These are phyloP conservation scores for Allolobophora icterica DNA, from an alignment of 2,888 invertebrate species.

Conservation along the genomic window DNA sequence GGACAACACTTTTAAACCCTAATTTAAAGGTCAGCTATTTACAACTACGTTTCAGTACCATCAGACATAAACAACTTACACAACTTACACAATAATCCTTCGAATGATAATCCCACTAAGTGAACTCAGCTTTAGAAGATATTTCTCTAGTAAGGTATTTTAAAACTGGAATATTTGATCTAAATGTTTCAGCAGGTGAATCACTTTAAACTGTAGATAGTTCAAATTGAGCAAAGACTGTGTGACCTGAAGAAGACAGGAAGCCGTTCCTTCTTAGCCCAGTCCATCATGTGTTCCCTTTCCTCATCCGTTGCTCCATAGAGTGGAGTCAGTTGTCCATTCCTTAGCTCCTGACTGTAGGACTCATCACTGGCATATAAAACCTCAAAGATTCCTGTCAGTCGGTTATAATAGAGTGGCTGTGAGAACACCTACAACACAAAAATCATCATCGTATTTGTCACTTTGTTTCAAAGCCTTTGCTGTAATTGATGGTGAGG, in stretches of 20 bases:
- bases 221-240: neutral
- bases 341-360: conserved; percentile 46
- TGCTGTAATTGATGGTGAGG: too few relatives aligned
- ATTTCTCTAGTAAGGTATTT: too few relatives aligned
- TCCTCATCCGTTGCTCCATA: conserved; percentile 64
- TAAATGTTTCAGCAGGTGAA: neutral
- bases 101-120: too few relatives aligned
- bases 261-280: conserved; percentile 62
- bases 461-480: neutral
- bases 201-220: neutral
- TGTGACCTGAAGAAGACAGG: conserved; percentile 62
- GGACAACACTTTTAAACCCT: too few relatives aligned
- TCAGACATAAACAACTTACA: too few relatives aligned
- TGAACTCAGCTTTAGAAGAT: too few relatives aligned
- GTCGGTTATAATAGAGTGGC: conserved; percentile 61
- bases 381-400: conserved; percentile 63
- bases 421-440: conserved; percentile 62
- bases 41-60: too few relatives aligned
- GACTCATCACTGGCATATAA: conserved; percentile 41
- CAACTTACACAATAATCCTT: too few relatives aligned
- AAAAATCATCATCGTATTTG: neutral
- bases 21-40: too few relatives aligned
- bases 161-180: neutral
- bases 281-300: conserved; percentile 61
- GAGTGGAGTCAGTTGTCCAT: conserved; percentile 47